A percentile compares a stretch with the other conserved stretches of the same genome.
These are phyloP conservation scores for Silurus aristotelis DNA, from an alignment of 2,797 vertebrate genomes.

Conservation along the genomic window DNA sequence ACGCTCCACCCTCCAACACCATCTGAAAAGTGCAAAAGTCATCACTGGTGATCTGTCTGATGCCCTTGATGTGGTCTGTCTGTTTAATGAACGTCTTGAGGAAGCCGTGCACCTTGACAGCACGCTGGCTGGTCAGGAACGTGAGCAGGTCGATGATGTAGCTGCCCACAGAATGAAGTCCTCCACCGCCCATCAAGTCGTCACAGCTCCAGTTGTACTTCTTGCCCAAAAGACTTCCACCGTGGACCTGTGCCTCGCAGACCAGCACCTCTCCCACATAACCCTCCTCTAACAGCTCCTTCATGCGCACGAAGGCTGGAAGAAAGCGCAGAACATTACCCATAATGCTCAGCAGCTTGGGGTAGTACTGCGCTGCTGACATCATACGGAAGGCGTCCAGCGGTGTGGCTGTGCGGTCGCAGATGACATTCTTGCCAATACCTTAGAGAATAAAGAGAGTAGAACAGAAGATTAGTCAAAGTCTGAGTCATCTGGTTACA, in stretches of 20 bases:
- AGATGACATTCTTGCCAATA: constrained; percentile 98
- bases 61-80: constrained; percentile 94
- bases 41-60: constrained; percentile 98
- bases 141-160: constrained; percentile 98
- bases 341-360: constrained; percentile 99
- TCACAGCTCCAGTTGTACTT: constrained; percentile 99
- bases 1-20: constrained; percentile 92
- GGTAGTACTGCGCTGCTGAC: constrained; percentile 98
- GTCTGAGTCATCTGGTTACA: constrained; percentile 1
- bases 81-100: constrained; percentile 98
- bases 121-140: constrained; percentile 92
- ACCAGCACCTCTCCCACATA: constrained; percentile 93
- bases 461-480: constrained; percentile 29
- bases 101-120: constrained; percentile 91
- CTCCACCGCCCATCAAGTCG: constrained; percentile 96
- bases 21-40: constrained; percentile 99
- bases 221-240: constrained; percentile 93
- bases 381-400: constrained; percentile 97
- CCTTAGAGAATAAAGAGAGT: constrained; percentile 68
- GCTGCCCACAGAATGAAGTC: constrained; percentile 95
- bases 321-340: constrained; percentile 95
- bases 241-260: constrained; percentile 93
- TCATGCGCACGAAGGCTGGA: constrained; percentile 94
- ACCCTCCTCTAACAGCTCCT: constrained; percentile 93
- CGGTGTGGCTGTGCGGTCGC: constrained; percentile 93